Percentiles rank a stretch among this genome's conserved stretches.
Conservation (phyloP, 1,140 invertebrate species). For the Paralvinella palmiformis region DNA sequence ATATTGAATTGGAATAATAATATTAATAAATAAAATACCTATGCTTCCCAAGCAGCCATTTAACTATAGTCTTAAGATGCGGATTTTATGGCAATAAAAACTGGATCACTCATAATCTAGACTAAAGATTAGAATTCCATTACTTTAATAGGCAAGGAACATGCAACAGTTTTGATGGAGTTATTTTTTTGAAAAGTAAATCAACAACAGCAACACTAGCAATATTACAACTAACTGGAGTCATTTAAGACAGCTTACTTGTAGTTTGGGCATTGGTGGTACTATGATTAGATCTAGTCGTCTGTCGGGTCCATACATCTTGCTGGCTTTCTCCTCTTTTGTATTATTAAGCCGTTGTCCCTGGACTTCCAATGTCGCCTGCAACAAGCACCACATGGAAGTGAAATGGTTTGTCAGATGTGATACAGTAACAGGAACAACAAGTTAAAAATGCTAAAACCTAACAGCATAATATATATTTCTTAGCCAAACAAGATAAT, state of each 20-base stretch:
- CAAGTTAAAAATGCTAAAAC: too few species aligned
- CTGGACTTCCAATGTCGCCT: slow-evolving; percentile 48
- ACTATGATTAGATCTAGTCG: slow-evolving; percentile 50
- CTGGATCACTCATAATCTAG: not conserved
- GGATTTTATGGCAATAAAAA: not conserved
- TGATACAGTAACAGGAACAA: too few species aligned
- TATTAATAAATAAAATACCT: too few species aligned
- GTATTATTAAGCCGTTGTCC: slow-evolving; percentile 49
- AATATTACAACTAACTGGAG: slow-evolving; percentile 10
- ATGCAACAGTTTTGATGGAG: not conserved
- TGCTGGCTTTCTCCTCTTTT: slow-evolving; percentile 45
- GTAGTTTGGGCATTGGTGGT: slow-evolving; percentile 48
- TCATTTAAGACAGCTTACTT: slow-evolving; percentile 32
- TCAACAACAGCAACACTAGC: not conserved
- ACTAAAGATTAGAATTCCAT: not conserved
- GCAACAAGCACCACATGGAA: too few species aligned
- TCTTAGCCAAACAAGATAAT: too few species aligned
- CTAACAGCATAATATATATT: too few species aligned
- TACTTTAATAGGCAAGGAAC: not conserved
- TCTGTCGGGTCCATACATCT: slow-evolving; percentile 50
- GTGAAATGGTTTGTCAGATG: too few species aligned
- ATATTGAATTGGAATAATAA: too few species aligned
- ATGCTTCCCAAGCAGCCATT: too few species aligned
- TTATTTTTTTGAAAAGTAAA: slow-evolving; percentile 8
- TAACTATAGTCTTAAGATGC: too few species aligned